These are phyloP conservation scores for Caenorhabditis imperialis DNA, from an alignment of 2,888 invertebrate species.

Conservation along the genomic window DNA sequence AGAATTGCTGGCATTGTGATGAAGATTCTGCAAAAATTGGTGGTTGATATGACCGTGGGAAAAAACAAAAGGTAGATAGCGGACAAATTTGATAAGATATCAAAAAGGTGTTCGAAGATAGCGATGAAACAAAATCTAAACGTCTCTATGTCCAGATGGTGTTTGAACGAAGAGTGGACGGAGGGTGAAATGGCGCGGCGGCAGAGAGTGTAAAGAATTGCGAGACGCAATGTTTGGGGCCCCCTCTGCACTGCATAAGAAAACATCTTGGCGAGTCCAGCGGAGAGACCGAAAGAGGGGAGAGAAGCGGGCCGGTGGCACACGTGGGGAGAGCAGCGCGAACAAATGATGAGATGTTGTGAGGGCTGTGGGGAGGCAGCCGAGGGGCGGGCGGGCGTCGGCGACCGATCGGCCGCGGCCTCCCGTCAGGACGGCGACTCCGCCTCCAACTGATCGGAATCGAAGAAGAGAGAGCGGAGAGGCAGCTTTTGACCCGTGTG, in stretches of 20 bases:
- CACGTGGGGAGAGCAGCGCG: slow-evolving; percentile 55
- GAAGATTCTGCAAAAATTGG: not conserved
- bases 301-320: slow-evolving; percentile 21
- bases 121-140: slow-evolving; percentile 9
- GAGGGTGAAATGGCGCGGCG: slow-evolving; percentile 11
- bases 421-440: slow-evolving; percentile 48
- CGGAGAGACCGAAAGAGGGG: slow-evolving; percentile 12
- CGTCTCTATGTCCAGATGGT: slow-evolving; percentile 18
- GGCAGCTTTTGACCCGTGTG: slow-evolving; percentile 35
- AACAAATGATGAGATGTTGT: slow-evolving; percentile 54
- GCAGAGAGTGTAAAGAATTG: slow-evolving; percentile 7
- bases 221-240: slow-evolving; percentile 14
- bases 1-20: slow-evolving; percentile 50
- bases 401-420: slow-evolving; percentile 34
- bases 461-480: not conserved
- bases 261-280: slow-evolving; percentile 39
- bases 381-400: slow-evolving; percentile 47
- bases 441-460: slow-evolving; percentile 34
- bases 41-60: slow-evolving; percentile 24
- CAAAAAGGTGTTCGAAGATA: slow-evolving; percentile 26
- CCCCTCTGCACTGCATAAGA: slow-evolving; percentile 12
- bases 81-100: slow-evolving; percentile 19
- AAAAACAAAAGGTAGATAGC: slow-evolving; percentile 5
- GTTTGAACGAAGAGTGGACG: slow-evolving; percentile 19
- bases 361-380: slow-evolving; percentile 38